Evolutionary conservation across 2,797 vertebrate species (phyloP).

Genomic region (Enteromius treurensis): DNA sequence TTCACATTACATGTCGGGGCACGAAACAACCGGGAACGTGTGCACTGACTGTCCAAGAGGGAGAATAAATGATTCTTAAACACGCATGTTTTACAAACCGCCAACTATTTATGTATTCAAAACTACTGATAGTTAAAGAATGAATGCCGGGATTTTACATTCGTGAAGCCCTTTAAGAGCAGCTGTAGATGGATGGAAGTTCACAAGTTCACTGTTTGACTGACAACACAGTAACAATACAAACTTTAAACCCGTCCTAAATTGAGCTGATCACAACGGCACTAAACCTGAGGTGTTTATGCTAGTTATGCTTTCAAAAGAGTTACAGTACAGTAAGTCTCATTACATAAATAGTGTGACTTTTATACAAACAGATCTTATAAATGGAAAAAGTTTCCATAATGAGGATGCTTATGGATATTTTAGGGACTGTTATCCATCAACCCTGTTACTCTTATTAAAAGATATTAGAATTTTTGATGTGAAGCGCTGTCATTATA

Average conservation of each 20-base stretch:
- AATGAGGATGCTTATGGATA: neutral
- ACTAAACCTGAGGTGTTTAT: neutral
- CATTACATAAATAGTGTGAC: neutral
- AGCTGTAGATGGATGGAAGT: neutral
- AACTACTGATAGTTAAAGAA: neutral
- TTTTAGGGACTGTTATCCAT: neutral
- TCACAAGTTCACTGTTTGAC: constrained; percentile 9
- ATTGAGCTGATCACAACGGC: neutral
- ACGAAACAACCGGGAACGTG: constrained; percentile 69
- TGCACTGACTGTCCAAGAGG: constrained; percentile 63
- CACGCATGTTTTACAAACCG: neutral
- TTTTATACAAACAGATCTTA: neutral
- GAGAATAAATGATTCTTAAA: neutral
- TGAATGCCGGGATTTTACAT: neutral
- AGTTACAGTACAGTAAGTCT: neutral
- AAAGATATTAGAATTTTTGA: neutral
- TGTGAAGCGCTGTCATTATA: too few species aligned
- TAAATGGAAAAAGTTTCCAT: neutral
- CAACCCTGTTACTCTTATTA: neutral
- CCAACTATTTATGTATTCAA: neutral
- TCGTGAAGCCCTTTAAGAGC: neutral
- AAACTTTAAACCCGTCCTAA: neutral
- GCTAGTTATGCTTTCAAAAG: neutral
- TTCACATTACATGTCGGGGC: constrained; percentile 79
- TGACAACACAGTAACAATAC: constrained; percentile 22